phyloP scores from a whole-genome alignment of 2,113 vertebrate genomes.

The Gymnorhina tibicen region DNA sequence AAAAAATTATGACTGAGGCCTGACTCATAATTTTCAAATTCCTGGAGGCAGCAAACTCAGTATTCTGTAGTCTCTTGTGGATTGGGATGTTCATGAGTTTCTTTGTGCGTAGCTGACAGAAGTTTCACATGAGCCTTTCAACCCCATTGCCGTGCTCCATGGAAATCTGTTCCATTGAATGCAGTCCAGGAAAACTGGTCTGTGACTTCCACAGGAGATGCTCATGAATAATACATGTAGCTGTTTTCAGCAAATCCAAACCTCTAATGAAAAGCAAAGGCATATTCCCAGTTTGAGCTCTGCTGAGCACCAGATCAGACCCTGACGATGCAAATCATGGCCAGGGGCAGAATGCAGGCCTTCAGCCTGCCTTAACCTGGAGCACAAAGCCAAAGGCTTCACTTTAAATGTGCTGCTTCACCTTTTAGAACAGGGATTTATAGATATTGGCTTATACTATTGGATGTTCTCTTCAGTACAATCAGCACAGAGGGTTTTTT shows the following conservation, averaged over 20 bases:
- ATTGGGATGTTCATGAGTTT: not conserved
- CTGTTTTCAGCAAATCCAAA: not conserved
- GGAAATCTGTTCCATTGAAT: not conserved
- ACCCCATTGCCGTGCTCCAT: rapidly evolving
- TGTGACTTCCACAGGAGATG: not conserved
- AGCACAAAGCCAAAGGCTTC: not conserved
- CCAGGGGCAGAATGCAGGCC: not conserved
- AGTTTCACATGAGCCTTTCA: not conserved
- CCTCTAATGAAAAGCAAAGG: not conserved
- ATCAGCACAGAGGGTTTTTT: not conserved
- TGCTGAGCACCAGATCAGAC: not conserved
- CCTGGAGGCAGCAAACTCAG: not conserved
- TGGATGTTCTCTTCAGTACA: not conserved
- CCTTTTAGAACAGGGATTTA: not conserved
- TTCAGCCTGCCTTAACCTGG: not conserved
- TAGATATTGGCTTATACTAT: not conserved
- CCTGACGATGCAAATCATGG: rapidly evolving
- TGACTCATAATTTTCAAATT: not conserved
- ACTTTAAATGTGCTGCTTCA: not conserved
- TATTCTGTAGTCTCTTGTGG: not conserved
- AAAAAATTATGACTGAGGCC: not conserved
- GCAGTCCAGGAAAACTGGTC: not conserved
- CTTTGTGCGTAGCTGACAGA: not conserved
- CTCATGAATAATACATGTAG: not conserved
- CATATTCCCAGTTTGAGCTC: not conserved